Evolutionary conservation across 2,113 vertebrate species (phyloP).

Genomic region (Oncorhynchus keta): DNA sequence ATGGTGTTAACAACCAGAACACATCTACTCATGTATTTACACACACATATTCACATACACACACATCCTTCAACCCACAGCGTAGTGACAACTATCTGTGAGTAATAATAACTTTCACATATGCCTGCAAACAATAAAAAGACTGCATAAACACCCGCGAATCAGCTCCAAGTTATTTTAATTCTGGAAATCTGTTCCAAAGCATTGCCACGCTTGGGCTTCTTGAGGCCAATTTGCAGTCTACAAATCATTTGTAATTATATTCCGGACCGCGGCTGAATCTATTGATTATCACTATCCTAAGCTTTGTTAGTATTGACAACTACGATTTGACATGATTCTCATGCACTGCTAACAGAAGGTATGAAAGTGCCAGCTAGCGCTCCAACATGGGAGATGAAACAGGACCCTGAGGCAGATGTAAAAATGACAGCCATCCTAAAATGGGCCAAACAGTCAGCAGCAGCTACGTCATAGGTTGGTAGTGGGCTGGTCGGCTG

Average conservation of each 20-base stretch:
- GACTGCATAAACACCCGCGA: too few species aligned
- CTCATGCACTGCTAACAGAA: constrained; percentile 29
- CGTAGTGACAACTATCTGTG: constrained; percentile 11
- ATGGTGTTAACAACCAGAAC: constrained; percentile 5
- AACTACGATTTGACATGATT: constrained; percentile 24
- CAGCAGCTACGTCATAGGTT: constrained; percentile 21
- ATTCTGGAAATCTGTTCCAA: neutral
- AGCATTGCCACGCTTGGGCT: neutral
- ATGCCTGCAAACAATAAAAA: constrained; percentile 26
- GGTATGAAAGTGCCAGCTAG: constrained; percentile 17
- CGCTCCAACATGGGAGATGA: constrained; percentile 57
- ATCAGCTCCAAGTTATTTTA: neutral
- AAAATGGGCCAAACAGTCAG: constrained; percentile 47
- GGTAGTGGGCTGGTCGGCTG: constrained; percentile 49
- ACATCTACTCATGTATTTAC: constrained; percentile 22
- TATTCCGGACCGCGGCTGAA: neutral
- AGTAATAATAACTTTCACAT: constrained; percentile 53
- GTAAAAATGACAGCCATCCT: constrained; percentile 36
- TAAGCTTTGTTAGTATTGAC: constrained; percentile 30
- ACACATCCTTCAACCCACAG: constrained; percentile 29
- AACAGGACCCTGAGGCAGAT: neutral
- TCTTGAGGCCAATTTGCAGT: neutral
- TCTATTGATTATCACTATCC: too few species aligned
- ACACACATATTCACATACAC: neutral
- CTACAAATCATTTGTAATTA: neutral